phyloP scores from a whole-genome alignment of 1,140 invertebrate genomes.

The Pseudomyrmex pallidus region DNA sequence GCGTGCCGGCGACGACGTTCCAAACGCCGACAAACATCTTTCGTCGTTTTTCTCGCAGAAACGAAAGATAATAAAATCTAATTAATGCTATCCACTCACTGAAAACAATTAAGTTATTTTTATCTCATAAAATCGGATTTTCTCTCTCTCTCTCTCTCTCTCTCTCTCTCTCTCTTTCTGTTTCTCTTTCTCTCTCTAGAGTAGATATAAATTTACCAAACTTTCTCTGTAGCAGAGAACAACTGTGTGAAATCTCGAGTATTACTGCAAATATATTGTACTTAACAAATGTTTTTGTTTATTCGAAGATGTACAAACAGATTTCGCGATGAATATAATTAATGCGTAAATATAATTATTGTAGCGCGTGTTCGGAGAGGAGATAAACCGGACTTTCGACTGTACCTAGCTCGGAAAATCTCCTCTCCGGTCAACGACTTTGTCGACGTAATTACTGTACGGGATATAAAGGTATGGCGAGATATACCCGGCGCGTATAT shows the following conservation, averaged over 20 bases:
- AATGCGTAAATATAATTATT: not conserved
- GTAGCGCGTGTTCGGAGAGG: constrained; percentile 10
- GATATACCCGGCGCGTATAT: constrained; percentile 38
- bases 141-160: no score
- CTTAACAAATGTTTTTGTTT: not conserved
- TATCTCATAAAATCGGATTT: not conserved
- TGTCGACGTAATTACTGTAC: constrained; percentile 77
- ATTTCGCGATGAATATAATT: not conserved
- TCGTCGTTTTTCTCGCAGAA: not conserved
- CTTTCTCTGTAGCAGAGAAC: no score
- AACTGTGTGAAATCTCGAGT: not conserved
- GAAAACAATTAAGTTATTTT: not conserved
- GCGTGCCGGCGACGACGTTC: constrained; percentile 7
- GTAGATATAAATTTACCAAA: no score
- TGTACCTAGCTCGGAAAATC: constrained; percentile 19
- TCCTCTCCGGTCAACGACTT: constrained; percentile 16
- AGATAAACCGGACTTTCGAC: constrained; percentile 67
- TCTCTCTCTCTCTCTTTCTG: no score
- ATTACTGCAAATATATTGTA: not conserved
- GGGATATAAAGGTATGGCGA: constrained; percentile 64
- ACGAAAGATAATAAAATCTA: not conserved
- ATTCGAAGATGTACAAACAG: not conserved
- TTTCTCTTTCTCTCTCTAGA: no score
- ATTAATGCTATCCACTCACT: not conserved
- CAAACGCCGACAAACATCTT: constrained; percentile 12